These are phyloP conservation scores for Turritopsis rubra DNA, from an alignment of 30 jellyfish, hydroid and myxozoan species.

Conservation along the genomic window DNA sequence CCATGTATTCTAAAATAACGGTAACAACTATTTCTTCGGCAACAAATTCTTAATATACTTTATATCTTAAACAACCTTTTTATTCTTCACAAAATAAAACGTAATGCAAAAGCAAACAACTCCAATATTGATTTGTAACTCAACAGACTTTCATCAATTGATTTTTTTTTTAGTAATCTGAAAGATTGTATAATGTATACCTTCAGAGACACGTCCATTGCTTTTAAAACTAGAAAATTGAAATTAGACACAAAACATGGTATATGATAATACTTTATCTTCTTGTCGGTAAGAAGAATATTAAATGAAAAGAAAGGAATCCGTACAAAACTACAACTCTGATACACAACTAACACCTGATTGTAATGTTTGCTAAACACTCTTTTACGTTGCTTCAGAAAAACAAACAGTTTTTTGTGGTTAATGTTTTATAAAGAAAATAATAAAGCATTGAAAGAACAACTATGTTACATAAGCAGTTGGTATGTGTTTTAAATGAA, in stretches of 20 bases:
- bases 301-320: background rate
- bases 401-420: background rate
- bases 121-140: too few relatives aligned
- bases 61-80: too few relatives aligned
- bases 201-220: background rate
- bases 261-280: background rate
- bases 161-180: too few relatives aligned
- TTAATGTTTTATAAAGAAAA: background rate
- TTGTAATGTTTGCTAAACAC: background rate
- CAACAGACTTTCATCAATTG: too few relatives aligned
- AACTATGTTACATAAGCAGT: background rate
- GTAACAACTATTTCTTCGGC: too few relatives aligned
- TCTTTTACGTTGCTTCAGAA: background rate
- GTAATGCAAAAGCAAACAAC: too few relatives aligned
- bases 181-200: background rate
- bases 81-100: too few relatives aligned
- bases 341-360: background rate
- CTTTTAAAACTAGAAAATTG: background rate
- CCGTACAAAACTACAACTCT: background rate
- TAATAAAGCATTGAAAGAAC: background rate
- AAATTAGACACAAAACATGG: background rate
- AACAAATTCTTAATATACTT: too few relatives aligned
- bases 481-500: background rate
- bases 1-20: too few relatives aligned
- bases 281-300: background rate